Evolutionary conservation across 2,113 vertebrate genomes (phyloP).

Genomic region (Cathartes aura): DNA sequence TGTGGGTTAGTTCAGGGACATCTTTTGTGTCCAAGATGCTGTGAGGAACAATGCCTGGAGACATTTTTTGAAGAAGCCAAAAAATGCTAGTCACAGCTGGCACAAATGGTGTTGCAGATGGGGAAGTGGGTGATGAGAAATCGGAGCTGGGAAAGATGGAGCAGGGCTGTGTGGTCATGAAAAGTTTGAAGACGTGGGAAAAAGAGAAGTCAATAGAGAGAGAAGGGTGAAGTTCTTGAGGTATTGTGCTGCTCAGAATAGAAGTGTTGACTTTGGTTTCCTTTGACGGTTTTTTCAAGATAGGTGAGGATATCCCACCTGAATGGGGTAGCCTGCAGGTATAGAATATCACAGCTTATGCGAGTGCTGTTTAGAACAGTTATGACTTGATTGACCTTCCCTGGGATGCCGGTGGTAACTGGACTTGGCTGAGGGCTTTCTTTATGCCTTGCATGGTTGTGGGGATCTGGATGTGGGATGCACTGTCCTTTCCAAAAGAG

Average conservation of each 20-base stretch:
- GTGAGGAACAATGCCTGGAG: slow-evolving; percentile 21
- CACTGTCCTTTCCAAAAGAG: background rate
- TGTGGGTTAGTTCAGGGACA: background rate
- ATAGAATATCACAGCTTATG: background rate
- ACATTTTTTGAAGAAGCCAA: background rate
- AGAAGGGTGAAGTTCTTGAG: background rate
- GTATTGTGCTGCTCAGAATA: background rate
- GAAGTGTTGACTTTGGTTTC: background rate
- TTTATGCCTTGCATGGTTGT: background rate
- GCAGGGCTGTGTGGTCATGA: background rate
- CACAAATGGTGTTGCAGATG: slow-evolving; percentile 38
- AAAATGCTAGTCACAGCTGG: slow-evolving; percentile 27
- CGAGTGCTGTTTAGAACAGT: background rate
- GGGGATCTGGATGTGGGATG: background rate
- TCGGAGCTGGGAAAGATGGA: background rate
- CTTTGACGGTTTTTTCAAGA: background rate
- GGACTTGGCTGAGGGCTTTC: background rate
- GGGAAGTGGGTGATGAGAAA: slow-evolving; percentile 41
- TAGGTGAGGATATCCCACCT: background rate
- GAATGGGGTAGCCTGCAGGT: background rate
- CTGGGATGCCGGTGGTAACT: background rate
- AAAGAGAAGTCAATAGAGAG: background rate
- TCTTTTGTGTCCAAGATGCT: background rate
- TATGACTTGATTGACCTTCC: background rate
- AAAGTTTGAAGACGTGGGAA: background rate